Evolutionary conservation across 2,888 invertebrate species (phyloP).

Genomic region (Eulithis prunata): DNA sequence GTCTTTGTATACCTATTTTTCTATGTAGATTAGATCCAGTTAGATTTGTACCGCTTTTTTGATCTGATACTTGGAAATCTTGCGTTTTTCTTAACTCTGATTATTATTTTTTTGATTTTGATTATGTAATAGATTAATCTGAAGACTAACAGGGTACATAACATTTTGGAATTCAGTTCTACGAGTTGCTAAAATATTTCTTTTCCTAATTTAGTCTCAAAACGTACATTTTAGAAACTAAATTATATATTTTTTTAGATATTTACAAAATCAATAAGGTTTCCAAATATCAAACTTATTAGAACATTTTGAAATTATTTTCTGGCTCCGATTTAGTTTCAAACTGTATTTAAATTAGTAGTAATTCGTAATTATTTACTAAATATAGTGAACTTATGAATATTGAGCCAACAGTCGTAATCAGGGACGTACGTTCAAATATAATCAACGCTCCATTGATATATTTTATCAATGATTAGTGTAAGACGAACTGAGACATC

Average conservation of each 20-base stretch:
- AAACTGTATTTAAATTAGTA: background rate
- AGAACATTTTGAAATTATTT: constrained; percentile 9
- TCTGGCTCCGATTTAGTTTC: background rate
- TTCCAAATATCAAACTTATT: constrained; percentile 33
- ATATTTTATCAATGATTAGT: too few relatives aligned
- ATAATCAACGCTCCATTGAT: too few relatives aligned
- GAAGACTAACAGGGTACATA: constrained; percentile 31
- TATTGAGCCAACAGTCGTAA: background rate
- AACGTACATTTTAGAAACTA: background rate
- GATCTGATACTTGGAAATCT: constrained; percentile 39
- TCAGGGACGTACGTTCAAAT: too few relatives aligned
- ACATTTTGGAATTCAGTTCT: constrained; percentile 17
- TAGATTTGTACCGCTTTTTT: constrained; percentile 30
- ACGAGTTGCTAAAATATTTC: background rate
- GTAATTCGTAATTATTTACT: constrained; percentile 5
- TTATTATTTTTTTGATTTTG: constrained; percentile 8
- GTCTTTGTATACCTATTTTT: constrained; percentile 60
- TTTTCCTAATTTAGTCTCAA: background rate
- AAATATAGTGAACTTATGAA: background rate
- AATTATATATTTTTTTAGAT: constrained; percentile 23
- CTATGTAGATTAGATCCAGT: constrained; percentile 53
- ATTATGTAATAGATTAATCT: background rate
- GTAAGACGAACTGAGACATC: too few relatives aligned
- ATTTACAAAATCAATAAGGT: constrained; percentile 30
- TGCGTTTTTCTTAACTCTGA: background rate